phyloP scores from a whole-genome alignment of 2,888 invertebrate genomes.

The Ischnura elegans region DNA sequence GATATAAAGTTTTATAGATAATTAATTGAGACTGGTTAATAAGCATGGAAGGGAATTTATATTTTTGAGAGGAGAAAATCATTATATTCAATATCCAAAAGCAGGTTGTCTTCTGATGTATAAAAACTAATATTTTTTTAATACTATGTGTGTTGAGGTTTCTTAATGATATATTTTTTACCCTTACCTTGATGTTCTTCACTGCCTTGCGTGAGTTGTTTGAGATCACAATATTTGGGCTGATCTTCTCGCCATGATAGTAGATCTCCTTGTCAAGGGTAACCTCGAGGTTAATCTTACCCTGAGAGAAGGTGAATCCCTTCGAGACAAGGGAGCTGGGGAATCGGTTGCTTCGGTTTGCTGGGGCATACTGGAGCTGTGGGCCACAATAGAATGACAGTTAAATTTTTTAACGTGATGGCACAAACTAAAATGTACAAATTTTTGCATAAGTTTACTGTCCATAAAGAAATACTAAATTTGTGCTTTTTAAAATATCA shows the following conservation, averaged over 20 bases:
- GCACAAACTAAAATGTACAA: too few species aligned
- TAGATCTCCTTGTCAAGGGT: conserved; percentile 93
- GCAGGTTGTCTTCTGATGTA: too few species aligned
- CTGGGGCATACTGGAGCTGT: conserved; percentile 86
- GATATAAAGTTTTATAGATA: too few species aligned
- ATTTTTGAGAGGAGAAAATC: too few species aligned
- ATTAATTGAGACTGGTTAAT: too few species aligned
- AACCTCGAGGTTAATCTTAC: conserved; percentile 93
- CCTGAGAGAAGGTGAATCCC: conserved; percentile 94
- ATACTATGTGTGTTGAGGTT: too few species aligned
- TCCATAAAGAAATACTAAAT: too few species aligned
- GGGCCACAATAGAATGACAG: conserved; percentile 34
- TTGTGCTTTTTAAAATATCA: too few species aligned
- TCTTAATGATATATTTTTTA: not conserved
- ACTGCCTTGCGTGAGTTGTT: conserved; percentile 96
- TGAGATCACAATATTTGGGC: conserved; percentile 89
- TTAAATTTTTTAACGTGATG: not conserved
- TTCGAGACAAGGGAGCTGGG: conserved; percentile 94
- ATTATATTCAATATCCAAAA: too few species aligned
- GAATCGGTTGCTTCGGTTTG: conserved; percentile 85
- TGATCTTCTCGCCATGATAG: conserved; percentile 93
- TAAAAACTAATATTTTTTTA: too few species aligned
- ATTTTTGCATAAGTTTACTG: too few species aligned
- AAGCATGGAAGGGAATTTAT: too few species aligned
- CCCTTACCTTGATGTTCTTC: conserved; percentile 86